These are phyloP conservation scores for Brachionus calyciflorus DNA, from an alignment of 1,140 invertebrate species.

Conservation along the genomic window DNA sequence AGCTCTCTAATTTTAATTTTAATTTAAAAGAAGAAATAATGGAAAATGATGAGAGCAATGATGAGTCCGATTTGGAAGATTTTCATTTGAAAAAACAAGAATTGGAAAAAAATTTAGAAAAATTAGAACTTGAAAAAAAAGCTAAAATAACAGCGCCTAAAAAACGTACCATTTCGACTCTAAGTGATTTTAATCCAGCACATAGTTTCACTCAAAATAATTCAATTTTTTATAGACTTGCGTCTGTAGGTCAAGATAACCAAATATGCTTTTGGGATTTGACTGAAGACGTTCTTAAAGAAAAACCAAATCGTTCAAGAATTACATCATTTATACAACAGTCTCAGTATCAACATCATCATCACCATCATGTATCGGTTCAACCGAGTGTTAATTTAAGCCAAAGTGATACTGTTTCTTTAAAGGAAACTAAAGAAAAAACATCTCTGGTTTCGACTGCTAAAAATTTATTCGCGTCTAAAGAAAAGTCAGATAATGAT, in stretches of 20 bases:
- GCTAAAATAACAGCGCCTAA: slow-evolving; percentile 24
- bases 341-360: not conserved
- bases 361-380: slow-evolving; percentile 51
- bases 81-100: not conserved
- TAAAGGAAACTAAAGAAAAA: slow-evolving; percentile 47
- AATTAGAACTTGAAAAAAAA: not conserved
- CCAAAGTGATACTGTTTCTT: slow-evolving; percentile 19
- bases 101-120: slow-evolving; percentile 14
- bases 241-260: slow-evolving; percentile 96
- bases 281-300: slow-evolving; percentile 82
- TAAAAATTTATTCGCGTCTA: not conserved
- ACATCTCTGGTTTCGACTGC: slow-evolving; percentile 12
- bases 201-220: not conserved
- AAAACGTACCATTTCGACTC: slow-evolving; percentile 32
- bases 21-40: not conserved
- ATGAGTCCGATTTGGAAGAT: slow-evolving; percentile 31
- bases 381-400: slow-evolving; percentile 51
- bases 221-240: slow-evolving; percentile 70
- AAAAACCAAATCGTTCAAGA: slow-evolving; percentile 55
- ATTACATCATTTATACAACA: slow-evolving; percentile 47
- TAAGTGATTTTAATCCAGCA: slow-evolving; percentile 52
- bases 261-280: slow-evolving; percentile 97
- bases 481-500: slow-evolving; percentile 53
- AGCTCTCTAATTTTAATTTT: not conserved
- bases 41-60: too few species aligned